Conservation (phyloP, 2,113 vertebrate species). For the Thamnaconus septentrionalis region DNA sequence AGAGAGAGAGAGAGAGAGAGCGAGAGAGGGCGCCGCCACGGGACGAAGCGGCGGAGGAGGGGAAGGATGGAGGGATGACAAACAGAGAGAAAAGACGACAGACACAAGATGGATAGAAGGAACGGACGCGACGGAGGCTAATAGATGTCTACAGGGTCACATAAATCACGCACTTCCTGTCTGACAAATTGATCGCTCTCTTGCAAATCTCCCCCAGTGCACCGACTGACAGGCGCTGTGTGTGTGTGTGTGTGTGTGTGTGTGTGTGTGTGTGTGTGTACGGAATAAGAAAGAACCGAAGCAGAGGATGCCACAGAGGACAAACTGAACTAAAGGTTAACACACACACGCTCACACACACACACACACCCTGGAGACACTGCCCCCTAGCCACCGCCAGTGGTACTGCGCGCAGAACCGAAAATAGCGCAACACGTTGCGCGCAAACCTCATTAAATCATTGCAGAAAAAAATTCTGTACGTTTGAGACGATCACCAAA, state of each 20-base stretch:
- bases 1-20: neutral
- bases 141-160: constrained; percentile 11
- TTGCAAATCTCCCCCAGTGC: constrained; percentile 12
- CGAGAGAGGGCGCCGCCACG: too few species aligned
- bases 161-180: constrained; percentile 21
- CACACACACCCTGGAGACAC: neutral
- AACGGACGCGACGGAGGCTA: constrained; percentile 6
- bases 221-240: neutral
- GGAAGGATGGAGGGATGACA: neutral
- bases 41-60: neutral
- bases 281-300: neutral
- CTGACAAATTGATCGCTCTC: constrained; percentile 16
- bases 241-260: neutral
- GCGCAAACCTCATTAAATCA: too few species aligned
- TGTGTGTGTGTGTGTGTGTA: neutral
- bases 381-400: too few species aligned
- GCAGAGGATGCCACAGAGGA: neutral
- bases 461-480: too few species aligned
- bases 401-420: too few species aligned
- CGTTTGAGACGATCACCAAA: too few species aligned
- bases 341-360: neutral
- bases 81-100: neutral
- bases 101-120: neutral
- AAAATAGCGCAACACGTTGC: too few species aligned
- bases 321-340: neutral